These are phyloP conservation scores for Charaxes varanes DNA, from an alignment of 1,140 invertebrate genomes.

Conservation along the genomic window DNA sequence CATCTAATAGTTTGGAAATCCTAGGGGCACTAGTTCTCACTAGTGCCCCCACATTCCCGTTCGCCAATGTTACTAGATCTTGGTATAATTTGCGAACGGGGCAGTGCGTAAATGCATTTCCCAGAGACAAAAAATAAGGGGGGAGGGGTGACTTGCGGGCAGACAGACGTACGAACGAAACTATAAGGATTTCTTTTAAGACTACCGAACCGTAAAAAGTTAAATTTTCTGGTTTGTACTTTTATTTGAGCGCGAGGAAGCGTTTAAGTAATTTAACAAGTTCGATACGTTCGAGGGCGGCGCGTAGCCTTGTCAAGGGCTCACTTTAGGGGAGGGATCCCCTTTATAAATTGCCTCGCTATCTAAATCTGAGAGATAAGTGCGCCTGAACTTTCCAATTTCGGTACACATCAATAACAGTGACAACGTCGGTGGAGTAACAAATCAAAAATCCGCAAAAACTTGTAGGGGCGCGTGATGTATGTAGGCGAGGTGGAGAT, in stretches of 20 bases:
- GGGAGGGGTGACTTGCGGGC: too few relatives aligned
- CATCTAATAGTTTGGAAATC: too few relatives aligned
- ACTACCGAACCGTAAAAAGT: too few relatives aligned
- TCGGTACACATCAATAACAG: constrained; percentile 70
- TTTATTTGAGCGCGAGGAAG: neutral
- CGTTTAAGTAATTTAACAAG: constrained; percentile 12
- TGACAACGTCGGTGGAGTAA: constrained; percentile 48
- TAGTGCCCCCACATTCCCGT: too few relatives aligned
- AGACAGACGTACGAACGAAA: too few relatives aligned
- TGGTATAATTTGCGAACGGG: too few relatives aligned
- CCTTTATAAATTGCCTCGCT: constrained; percentile 68
- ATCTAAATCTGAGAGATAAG: constrained; percentile 72
- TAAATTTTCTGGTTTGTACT: too few relatives aligned
- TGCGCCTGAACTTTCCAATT: constrained; percentile 70
- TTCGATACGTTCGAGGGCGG: constrained; percentile 21
- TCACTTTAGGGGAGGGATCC: constrained; percentile 53
- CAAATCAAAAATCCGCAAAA: constrained; percentile 58
- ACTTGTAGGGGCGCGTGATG: constrained; percentile 33
- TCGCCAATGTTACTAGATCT: too few relatives aligned
- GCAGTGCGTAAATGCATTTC: too few relatives aligned
- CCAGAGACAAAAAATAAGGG: too few relatives aligned
- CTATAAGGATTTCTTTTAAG: too few relatives aligned
- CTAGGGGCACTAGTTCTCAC: too few relatives aligned
- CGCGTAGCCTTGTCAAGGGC: constrained; percentile 42
- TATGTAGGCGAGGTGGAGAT: constrained; percentile 19